These are phyloP conservation scores for Lagopus leucura DNA, from an alignment of 2,113 vertebrate genomes.

Conservation along the genomic window DNA sequence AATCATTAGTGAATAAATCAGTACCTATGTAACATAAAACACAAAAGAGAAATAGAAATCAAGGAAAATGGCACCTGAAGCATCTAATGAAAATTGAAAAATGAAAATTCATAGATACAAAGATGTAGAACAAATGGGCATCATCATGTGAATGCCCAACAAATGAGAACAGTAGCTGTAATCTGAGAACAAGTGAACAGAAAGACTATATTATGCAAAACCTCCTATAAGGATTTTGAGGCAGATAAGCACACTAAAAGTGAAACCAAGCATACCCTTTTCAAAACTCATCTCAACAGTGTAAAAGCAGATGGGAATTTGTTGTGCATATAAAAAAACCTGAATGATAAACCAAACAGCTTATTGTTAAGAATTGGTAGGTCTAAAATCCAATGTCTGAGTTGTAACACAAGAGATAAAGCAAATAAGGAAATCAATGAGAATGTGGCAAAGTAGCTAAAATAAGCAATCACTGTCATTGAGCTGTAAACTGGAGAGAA, in stretches of 20 bases:
- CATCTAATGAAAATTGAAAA: not conserved
- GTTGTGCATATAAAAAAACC: accelerated
- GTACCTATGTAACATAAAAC: not conserved
- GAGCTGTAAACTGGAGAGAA: not conserved
- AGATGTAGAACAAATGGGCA: not conserved
- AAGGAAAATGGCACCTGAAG: not conserved
- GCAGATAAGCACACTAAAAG: not conserved
- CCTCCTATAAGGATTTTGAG: not conserved
- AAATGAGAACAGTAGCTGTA: not conserved
- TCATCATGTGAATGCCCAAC: not conserved
- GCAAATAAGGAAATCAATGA: not conserved
- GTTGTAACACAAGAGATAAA: not conserved
- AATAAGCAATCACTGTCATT: not conserved
- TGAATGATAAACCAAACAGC: not conserved
- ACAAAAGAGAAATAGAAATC: not conserved
- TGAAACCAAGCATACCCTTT: not conserved
- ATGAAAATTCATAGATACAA: not conserved
- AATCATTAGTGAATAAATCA: not conserved
- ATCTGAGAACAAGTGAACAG: not conserved
- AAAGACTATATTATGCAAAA: not conserved
- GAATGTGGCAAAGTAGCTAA: not conserved
- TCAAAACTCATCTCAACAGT: not conserved
- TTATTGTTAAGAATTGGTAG: not conserved
- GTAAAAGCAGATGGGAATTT: not conserved
- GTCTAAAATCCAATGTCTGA: not conserved